These are phyloP conservation scores for Corydoras sp. DNA, from an alignment of 2,113 vertebrate species.

Conservation along the genomic window DNA sequence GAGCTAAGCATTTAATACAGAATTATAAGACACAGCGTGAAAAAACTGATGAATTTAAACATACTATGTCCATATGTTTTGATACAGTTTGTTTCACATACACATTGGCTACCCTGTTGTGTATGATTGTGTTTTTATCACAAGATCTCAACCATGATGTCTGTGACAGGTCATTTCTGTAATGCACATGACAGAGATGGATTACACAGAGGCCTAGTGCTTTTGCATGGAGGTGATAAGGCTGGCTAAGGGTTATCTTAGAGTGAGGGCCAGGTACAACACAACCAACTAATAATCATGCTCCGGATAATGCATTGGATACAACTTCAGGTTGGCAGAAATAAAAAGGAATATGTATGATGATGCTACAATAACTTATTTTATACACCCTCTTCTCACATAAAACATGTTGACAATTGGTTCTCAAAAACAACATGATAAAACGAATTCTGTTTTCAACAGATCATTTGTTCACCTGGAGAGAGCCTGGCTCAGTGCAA, in stretches of 20 bases:
- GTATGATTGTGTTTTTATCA: conserved; percentile 75
- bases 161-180: conserved; percentile 88
- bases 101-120: neutral
- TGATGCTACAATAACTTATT: neutral
- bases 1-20: neutral
- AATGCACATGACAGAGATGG: conserved; percentile 82
- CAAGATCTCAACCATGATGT: conserved; percentile 72
- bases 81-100: too few relatives aligned
- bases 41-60: neutral
- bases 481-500: too few relatives aligned
- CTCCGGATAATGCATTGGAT: conserved; percentile 59
- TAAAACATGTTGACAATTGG: too few relatives aligned
- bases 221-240: conserved; percentile 74
- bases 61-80: neutral
- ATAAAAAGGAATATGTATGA: conserved; percentile 26
- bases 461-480: too few relatives aligned
- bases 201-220: conserved; percentile 66
- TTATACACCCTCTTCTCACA: too few relatives aligned
- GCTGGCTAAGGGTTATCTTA: conserved; percentile 72
- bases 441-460: too few relatives aligned
- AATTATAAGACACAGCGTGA: neutral
- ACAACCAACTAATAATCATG: conserved; percentile 75
- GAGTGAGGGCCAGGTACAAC: conserved; percentile 64
- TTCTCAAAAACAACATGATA: too few relatives aligned
- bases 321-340: conserved; percentile 44